phyloP scores from a whole-genome alignment of 1,140 invertebrate species.

The Brachionus koreanus region DNA sequence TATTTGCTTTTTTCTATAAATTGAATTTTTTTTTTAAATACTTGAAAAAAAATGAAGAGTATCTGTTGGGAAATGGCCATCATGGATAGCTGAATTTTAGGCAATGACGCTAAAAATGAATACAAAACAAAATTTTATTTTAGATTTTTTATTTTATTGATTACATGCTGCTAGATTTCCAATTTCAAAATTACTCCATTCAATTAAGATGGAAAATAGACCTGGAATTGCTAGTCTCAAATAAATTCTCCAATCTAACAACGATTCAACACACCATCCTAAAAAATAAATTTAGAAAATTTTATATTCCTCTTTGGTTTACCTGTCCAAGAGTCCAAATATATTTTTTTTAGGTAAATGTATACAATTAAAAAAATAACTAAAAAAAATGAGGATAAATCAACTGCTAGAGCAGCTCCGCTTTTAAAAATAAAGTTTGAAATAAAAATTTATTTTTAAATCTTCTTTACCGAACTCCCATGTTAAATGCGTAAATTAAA shows the following conservation, averaged over 20 bases:
- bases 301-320: not conserved
- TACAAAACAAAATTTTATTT: not conserved
- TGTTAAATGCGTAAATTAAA: not conserved
- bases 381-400: not conserved
- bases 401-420: slow-evolving; percentile 34
- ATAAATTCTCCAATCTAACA: slow-evolving; percentile 30
- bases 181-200: slow-evolving; percentile 43
- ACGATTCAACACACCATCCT: slow-evolving; percentile 28
- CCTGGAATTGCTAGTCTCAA: slow-evolving; percentile 41
- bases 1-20: not conserved
- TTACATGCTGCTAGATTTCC: slow-evolving; percentile 34
- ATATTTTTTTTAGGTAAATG: slow-evolving; percentile 21
- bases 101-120: not conserved
- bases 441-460: not conserved
- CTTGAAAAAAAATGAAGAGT: slow-evolving; percentile 5
- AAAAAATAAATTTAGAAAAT: not conserved
- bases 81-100: not conserved
- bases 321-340: slow-evolving; percentile 31
- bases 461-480: slow-evolving; percentile 15
- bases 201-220: slow-evolving; percentile 18
- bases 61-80: slow-evolving; percentile 32
- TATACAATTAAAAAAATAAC: not conserved
- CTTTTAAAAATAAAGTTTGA: slow-evolving; percentile 2
- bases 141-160: not conserved
- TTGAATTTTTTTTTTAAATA: not conserved